phyloP scores from a whole-genome alignment of 2,113 vertebrate genomes.

The Ammodytes marinus region DNA sequence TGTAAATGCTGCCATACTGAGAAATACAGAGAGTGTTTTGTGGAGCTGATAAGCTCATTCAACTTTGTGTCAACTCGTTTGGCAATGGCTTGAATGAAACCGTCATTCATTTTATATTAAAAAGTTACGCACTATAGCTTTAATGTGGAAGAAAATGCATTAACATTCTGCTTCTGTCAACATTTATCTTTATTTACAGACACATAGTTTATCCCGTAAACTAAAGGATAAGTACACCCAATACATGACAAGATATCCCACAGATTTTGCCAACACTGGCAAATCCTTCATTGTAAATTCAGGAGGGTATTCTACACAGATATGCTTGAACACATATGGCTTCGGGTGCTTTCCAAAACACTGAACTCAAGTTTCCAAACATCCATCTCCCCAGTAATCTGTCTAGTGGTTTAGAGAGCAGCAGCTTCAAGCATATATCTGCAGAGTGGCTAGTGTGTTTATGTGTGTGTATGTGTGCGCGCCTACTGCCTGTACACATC shows the following conservation, averaged over 20 bases:
- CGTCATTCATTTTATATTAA: too few species aligned
- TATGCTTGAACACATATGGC: conserved; percentile 36
- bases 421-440: conserved; percentile 25
- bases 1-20: too few species aligned
- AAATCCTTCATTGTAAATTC: conserved; percentile 55
- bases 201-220: background rate
- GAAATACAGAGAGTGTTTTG: too few species aligned
- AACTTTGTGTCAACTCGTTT: too few species aligned
- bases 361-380: conserved; percentile 58
- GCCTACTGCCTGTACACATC: conserved; percentile 27
- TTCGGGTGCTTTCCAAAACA: conserved; percentile 21
- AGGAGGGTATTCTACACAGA: conserved; percentile 35
- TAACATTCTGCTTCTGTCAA: background rate
- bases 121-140: background rate
- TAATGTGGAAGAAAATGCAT: background rate
- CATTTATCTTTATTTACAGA: background rate
- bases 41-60: too few species aligned
- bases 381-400: conserved; percentile 65
- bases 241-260: conserved; percentile 26
- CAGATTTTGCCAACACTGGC: conserved; percentile 49
- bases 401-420: conserved; percentile 60
- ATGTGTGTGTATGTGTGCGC: conserved; percentile 9
- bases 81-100: too few species aligned
- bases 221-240: background rate
- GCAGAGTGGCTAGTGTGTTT: conserved; percentile 16